Evolutionary conservation across 1,140 invertebrate genomes (phyloP).

Genomic region (Phocides pigmalion): DNA sequence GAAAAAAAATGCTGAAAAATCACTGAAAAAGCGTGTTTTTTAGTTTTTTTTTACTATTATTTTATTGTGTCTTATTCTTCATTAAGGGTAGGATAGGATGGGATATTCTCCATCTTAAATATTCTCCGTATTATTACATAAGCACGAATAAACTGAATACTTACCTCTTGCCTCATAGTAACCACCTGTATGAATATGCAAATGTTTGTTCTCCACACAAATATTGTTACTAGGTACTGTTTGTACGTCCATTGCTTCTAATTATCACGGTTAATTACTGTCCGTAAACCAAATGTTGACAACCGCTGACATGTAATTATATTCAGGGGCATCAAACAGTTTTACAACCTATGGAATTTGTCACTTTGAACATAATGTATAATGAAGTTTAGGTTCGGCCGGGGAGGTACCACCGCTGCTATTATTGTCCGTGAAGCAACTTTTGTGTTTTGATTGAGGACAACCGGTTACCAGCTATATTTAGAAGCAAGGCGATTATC

Average conservation of each 20-base stretch:
- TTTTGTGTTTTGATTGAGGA: too few relatives aligned
- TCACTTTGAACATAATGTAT: background rate
- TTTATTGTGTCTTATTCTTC: too few relatives aligned
- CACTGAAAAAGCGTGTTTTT: too few relatives aligned
- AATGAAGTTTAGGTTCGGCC: background rate
- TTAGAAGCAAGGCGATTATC: too few relatives aligned
- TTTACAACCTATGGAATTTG: background rate
- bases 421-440: too few relatives aligned
- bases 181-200: background rate
- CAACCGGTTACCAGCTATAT: too few relatives aligned
- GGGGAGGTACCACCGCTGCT: too few relatives aligned
- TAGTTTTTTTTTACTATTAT: too few relatives aligned
- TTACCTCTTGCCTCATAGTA: background rate
- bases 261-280: background rate
- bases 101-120: too few relatives aligned
- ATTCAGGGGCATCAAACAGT: background rate
- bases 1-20: too few relatives aligned
- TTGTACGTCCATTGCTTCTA: background rate
- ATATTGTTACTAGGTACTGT: background rate
- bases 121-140: too few relatives aligned
- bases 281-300: background rate
- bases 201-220: background rate
- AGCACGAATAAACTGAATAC: background rate
- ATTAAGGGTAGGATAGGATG: too few relatives aligned
- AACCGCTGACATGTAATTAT: background rate